Evolutionary conservation across 2,888 invertebrate genomes (phyloP), one percentile per base, ranked within the genome.

Genomic region (Caenorhabditis sp.): DNA sequence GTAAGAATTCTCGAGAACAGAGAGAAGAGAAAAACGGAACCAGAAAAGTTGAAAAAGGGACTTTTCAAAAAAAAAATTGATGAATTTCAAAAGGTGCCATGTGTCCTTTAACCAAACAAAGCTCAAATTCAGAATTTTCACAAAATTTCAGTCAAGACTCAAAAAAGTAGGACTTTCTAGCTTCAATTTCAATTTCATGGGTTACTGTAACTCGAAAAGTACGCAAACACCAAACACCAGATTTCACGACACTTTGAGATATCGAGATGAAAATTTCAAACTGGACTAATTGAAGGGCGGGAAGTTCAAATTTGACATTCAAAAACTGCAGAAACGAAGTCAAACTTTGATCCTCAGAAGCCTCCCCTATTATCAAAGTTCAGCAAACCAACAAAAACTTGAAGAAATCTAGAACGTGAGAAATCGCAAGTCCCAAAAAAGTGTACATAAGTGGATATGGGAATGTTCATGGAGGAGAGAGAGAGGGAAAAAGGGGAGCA

Each of bases 391-490:
- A 38, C 38, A 47, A 47, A 19, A 47, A 19, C 5, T 1, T 1
- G 19, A 47, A 47, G 10, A 19, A 19, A 47, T 19, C 19, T 19
- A 47, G 19, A 47, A 47, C 47, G 19, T 47, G 14, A 54, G 26
- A 26, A 54, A 47, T 64, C 47, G 7, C 24, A 44, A 63, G 41
- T 22, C 44, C 22, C 28, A 47, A 49, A 51, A 58, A 44, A 35
- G 61, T 54, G 47, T 58, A 70, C 26, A 56, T 44, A 22, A 69
- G 47, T 61, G 63, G 61, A 41, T 19, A 44, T 44, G 14, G 14
- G 16, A 44, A 47, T 69, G 47, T 66, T 31, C 47, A n/a, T 7
- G 28, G 63, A 22, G 35, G 12, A 14, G 38, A 51, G 51, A 41
- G 14, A 44, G 24, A 41, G 12, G 22, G 54, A 61, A 24, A 31